phyloP scores from a whole-genome alignment of 2,888 invertebrate genomes.

The Sarcophaga carnaria region DNA sequence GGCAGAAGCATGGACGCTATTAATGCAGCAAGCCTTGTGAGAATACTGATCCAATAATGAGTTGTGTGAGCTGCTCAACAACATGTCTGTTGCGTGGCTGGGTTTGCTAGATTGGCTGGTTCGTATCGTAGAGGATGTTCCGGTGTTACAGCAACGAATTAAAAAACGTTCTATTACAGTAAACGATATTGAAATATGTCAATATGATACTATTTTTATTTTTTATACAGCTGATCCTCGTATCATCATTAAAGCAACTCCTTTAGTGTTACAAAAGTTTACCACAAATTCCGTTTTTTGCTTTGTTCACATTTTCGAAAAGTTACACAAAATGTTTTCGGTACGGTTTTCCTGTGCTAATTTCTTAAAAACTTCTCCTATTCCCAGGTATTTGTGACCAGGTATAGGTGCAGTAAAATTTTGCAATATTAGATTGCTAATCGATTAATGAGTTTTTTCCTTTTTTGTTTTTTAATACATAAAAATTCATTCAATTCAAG shows the following conservation, averaged over 20 bases:
- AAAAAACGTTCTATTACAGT: no score
- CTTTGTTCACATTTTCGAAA: slow-evolving; percentile 13
- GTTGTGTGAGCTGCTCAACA: no score
- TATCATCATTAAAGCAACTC: background rate
- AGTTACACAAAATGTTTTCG: slow-evolving; percentile 48
- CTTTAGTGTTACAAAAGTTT: background rate
- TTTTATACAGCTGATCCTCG: background rate
- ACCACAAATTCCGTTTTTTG: background rate
- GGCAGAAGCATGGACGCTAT: no score
- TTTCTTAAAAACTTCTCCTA: slow-evolving; percentile 11
- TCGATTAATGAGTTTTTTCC: background rate
- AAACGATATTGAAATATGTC: no score
- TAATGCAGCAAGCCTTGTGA: no score
- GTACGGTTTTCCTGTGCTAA: slow-evolving; percentile 22
- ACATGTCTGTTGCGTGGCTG: no score
- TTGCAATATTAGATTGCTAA: background rate
- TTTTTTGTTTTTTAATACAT: background rate
- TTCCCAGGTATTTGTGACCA: background rate
- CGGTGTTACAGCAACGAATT: no score
- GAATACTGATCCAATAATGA: no score
- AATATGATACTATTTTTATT: no score
- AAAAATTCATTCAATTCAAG: background rate
- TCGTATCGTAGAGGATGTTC: no score
- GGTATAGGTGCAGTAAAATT: background rate
- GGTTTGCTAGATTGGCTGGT: no score